Base-by-base conservation (phyloP, 2,113 vertebrate species). In the Fukomys damarensis region DNA sequence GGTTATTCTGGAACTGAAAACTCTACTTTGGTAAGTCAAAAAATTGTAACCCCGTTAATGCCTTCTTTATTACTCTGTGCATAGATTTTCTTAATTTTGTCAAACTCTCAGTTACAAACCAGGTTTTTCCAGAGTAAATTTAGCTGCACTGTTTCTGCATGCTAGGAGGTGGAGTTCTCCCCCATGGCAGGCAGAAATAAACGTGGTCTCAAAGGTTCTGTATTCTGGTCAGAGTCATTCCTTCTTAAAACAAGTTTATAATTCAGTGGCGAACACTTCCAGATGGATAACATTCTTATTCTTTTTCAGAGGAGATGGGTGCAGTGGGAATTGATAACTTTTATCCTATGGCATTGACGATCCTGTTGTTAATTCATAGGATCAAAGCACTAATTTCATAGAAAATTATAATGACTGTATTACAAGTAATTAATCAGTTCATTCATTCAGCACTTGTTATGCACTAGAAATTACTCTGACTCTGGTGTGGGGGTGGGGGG, bases 1-100 rank as follows among this genome's bases (percentile, higher is more conserved):
- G 7, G 59, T 59, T 38, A 59, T 81, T 90, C 86, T 93, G 52
- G 35, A 89, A 89, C 19, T 87, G 52, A 81, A 89, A 74, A 96
- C 72, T 8, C 32, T 82, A 49, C n/a, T 93, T 94, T 54, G 61
- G 61, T 89, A 93, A 41, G 35, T 7, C n/a, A 79, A 49, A 80
- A 97, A 88, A 90, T 63, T 70, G 58, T 81, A 70, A 93, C 61
- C 38, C 65, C 3, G 3, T 89, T 87, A 94, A 89, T 91, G 54
- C 65, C 20, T 79, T 86, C 63, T 82, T 91, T 58, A 68, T 41
- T 93, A 95, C 74, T 66, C 54, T 81, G 52, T 86, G 86, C 95
- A 90, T 76, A 88, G 22, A 28, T 93, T 74, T 96, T 96, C 61
- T 94, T 95, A 96, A 82, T 89, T 85, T 70, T 91, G 38, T 82